Percentiles rank a stretch among this genome's conserved stretches.
Conservation (phyloP, 1,140 invertebrate genomes). For the Aradophagus sp. region DNA sequence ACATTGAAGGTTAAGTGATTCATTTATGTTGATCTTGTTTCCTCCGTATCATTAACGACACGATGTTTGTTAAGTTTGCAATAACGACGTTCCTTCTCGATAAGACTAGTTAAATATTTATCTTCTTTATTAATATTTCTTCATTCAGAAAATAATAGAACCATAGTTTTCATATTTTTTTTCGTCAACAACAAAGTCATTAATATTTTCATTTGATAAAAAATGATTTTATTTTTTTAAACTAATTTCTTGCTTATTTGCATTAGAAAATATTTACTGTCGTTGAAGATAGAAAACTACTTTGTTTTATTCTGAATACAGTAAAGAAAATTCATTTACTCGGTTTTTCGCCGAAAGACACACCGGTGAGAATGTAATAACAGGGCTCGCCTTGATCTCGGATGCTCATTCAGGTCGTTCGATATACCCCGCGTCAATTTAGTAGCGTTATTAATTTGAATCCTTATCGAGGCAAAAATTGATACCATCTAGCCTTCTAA, state of each 20-base stretch:
- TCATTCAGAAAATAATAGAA: too few species aligned
- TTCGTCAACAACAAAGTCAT: too few species aligned
- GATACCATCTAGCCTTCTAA: constrained; percentile 1
- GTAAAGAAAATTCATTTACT: too few species aligned
- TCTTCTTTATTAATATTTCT: too few species aligned
- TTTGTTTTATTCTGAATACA: too few species aligned
- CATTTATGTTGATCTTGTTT: constrained; percentile 25
- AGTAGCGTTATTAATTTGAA: constrained; percentile 21
- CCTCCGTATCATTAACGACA: constrained; percentile 35
- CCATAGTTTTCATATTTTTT: too few species aligned
- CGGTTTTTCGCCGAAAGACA: constrained; percentile 37
- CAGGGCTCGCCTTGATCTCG: constrained; percentile 18
- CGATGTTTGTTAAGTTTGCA: constrained; percentile 28
- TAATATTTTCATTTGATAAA: too few species aligned
- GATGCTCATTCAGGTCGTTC: constrained; percentile 9
- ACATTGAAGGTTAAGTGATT: constrained; percentile 21
- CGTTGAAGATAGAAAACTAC: too few species aligned
- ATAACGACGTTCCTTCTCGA: constrained; percentile 45
- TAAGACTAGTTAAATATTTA: too few species aligned
- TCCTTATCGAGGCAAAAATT: constrained; percentile 13
- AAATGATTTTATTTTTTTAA: too few species aligned
- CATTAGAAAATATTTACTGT: too few species aligned
- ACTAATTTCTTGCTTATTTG: too few species aligned
- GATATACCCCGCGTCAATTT: constrained; percentile 25
- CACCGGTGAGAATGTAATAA: constrained; percentile 28